Base-by-base conservation (phyloP, 1,140 invertebrate species). In the Ephestia elutella region DNA sequence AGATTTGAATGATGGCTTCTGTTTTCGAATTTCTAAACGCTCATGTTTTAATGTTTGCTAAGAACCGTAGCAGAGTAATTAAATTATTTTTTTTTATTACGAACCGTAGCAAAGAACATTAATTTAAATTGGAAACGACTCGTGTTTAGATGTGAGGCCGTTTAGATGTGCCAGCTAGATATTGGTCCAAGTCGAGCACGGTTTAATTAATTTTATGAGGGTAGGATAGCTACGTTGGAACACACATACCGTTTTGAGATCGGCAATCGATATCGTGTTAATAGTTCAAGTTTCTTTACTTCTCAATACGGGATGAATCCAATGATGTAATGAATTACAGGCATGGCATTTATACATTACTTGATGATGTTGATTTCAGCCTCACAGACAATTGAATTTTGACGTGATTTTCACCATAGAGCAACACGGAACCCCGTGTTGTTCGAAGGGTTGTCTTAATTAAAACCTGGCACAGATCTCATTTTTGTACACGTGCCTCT, bases 1-100 rank as follows among this genome's bases (percentile, higher is more conserved):
- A 10, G 35, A 44, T 44, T 56, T 56, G 54, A 56, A 56, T 48
- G 21, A 55, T 38, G 38, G 58, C 57, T 58, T 56, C 49, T 55
- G 57, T 54, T 19, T 38, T 55, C 21, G 2, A 25, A 25, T 3
- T 56, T 56, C 5, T 44, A 56, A 48, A 18, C 19, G 32, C 17
- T 55, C 15, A 2, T 50, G 3, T 50, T 50, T 50, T 50, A 17
- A 19, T 50, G 18, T 53, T 53, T 25, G 50, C 21, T 21, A 53
- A 44, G 38, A 44, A 21, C 19, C 20, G 18, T n/a, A n/a, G n/a
- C 18, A 20, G 18, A 18, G 49, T 50, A 50, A 19, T 13, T 50
- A 50, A n/a, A 25, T 25, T 25, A 25, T 25, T 25, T 25, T 25
- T 25, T 25, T 25, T 25, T 25, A 25, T 3, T 25, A 25, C n/a